These are phyloP conservation scores for Ornithoptera alexandrae DNA, from an alignment of 2,888 invertebrate species.

Conservation along the genomic window DNA sequence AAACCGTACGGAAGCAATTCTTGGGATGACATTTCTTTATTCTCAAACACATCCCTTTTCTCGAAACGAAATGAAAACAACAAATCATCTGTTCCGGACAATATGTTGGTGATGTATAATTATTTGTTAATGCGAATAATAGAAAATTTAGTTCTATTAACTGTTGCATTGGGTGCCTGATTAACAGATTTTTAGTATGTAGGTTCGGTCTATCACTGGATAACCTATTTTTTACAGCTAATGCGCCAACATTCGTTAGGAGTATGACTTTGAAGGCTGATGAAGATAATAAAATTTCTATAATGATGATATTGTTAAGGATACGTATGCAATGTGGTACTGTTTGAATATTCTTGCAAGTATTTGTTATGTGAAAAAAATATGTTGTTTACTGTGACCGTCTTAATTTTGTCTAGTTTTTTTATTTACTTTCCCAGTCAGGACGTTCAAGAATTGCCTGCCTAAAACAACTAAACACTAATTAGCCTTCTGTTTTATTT, in stretches of 20 bases:
- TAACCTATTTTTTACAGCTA: neutral
- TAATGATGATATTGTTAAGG: neutral
- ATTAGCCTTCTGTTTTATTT: too few relatives aligned
- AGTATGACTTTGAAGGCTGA: too few relatives aligned
- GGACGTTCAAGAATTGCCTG: too few relatives aligned
- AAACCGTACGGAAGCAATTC: slow-evolving; percentile 26
- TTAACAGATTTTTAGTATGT: too few relatives aligned
- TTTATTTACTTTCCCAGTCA: too few relatives aligned
- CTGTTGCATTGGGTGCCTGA: neutral
- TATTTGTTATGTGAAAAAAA: too few relatives aligned
- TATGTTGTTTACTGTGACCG: too few relatives aligned
- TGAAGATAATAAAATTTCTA: neutral
- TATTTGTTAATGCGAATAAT: neutral
- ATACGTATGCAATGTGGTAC: too few relatives aligned
- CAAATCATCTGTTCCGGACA: slow-evolving; percentile 20
- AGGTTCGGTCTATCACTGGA: too few relatives aligned
- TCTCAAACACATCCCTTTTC: slow-evolving; percentile 16
- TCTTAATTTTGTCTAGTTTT: too few relatives aligned
- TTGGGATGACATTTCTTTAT: slow-evolving; percentile 27
- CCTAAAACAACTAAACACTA: too few relatives aligned
- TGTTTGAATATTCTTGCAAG: too few relatives aligned
- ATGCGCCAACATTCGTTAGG: neutral
- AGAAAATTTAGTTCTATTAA: neutral
- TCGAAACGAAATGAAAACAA: slow-evolving; percentile 21
- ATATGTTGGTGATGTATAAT: neutral